These are phyloP conservation scores for Drosophila suboccidentalis DNA, from an alignment of 2,888 invertebrate species.

Conservation along the genomic window DNA sequence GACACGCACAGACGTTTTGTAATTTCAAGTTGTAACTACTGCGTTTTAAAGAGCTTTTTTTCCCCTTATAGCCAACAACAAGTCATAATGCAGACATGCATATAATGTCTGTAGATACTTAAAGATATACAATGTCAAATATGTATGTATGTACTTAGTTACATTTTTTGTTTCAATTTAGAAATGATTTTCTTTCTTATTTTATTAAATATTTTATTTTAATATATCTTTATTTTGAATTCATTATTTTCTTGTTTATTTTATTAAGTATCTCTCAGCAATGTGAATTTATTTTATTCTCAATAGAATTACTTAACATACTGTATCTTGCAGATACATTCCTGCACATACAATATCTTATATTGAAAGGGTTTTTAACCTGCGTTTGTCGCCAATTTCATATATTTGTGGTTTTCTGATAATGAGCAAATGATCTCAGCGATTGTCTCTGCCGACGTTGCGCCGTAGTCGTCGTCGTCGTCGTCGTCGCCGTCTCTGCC, in stretches of 20 bases:
- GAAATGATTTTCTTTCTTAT: not conserved
- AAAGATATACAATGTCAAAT: constrained; percentile 53
- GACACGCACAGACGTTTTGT: constrained; percentile 84
- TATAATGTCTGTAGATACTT: not conserved
- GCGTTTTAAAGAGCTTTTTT: constrained; percentile 66
- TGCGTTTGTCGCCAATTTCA: constrained; percentile 76
- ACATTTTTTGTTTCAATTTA: constrained; percentile 37
- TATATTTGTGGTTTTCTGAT: constrained; percentile 81
- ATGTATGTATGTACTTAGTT: constrained; percentile 38
- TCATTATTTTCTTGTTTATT: too few relatives aligned
- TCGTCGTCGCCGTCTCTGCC: constrained; percentile 8
- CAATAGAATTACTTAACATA: constrained; percentile 36
- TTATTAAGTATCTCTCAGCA: too few relatives aligned
- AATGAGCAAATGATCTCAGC: constrained; percentile 80
- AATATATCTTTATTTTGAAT: too few relatives aligned
- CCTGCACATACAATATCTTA: constrained; percentile 5
- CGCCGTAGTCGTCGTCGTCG: constrained; percentile 1
- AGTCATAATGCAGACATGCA: constrained; percentile 20
- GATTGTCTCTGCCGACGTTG: constrained; percentile 22
- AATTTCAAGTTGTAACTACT: constrained; percentile 76
- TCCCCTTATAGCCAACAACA: constrained; percentile 51
- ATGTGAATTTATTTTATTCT: not conserved
- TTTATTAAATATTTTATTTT: too few relatives aligned
- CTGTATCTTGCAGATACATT: constrained; percentile 41
- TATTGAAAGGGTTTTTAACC: constrained; percentile 26